phyloP scores from a whole-genome alignment of 2,113 vertebrate genomes.

The Nymphicus hollandicus region DNA sequence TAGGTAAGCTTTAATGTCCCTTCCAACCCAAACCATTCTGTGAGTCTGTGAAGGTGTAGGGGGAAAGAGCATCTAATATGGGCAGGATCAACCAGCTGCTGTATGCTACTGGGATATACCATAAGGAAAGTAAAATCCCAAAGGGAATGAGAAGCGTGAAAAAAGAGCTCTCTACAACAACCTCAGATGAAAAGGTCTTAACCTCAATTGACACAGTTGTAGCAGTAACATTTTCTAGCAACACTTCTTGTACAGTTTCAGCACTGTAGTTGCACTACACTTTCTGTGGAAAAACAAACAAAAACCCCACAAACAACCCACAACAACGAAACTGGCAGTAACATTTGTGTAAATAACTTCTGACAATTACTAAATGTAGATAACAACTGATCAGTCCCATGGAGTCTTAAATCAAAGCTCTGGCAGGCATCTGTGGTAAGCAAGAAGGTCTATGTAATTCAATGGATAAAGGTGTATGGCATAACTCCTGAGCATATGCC shows the following conservation, averaged over 20 bases:
- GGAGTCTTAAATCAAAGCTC: neutral
- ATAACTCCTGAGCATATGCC: neutral
- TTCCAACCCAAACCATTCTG: no score
- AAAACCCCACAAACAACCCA: no score
- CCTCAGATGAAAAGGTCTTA: neutral
- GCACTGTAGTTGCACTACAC: neutral
- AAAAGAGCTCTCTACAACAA: neutral
- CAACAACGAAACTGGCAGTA: neutral
- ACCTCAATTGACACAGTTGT: neutral
- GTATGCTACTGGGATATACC: neutral
- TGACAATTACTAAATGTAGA: neutral
- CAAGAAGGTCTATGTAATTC: neutral
- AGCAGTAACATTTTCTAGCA: neutral
- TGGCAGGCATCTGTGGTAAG: neutral
- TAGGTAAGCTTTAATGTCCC: no score
- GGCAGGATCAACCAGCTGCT: neutral
- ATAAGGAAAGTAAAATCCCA: neutral
- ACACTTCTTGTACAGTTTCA: neutral
- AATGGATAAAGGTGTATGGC: neutral
- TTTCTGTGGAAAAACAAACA: neutral
- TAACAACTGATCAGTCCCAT: neutral
- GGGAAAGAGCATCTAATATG: neutral
- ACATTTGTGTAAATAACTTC: neutral
- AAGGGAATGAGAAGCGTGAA: neutral
- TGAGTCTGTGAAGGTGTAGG: neutral